Conservation (phyloP, 2,113 vertebrate species). For the Sturnira hondurensis region DNA sequence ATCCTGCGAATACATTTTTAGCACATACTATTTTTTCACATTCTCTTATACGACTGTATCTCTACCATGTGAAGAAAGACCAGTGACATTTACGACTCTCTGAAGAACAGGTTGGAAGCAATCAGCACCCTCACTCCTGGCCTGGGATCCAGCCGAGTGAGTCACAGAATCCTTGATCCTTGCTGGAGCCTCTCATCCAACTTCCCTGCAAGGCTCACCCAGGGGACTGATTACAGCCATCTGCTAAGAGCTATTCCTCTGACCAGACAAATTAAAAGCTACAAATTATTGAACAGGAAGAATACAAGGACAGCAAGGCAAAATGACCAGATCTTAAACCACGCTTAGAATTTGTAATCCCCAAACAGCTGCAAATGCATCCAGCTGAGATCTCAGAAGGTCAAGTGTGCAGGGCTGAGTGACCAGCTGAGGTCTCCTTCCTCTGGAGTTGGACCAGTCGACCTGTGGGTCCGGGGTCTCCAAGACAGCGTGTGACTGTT, state of each 20-base stretch:
- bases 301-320: constrained; percentile 2
- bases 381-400: neutral
- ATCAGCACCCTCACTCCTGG: constrained; percentile 49
- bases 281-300: constrained; percentile 21
- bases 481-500: neutral
- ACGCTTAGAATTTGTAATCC: neutral
- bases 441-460: neutral
- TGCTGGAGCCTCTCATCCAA: neutral
- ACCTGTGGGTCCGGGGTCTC: neutral
- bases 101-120: constrained; percentile 69
- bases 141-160: neutral
- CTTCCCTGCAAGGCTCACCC: neutral
- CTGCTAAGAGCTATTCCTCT: constrained; percentile 43
- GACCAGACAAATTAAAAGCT: constrained; percentile 33
- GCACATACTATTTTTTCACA: constrained; percentile 61
- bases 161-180: constrained; percentile 35
- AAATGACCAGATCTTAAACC: constrained; percentile 26
- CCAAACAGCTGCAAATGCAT: neutral
- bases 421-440: neutral
- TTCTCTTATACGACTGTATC: constrained; percentile 40
- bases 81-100: constrained; percentile 65
- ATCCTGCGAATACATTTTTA: neutral
- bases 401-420: neutral
- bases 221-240: constrained; percentile 39
- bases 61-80: constrained; percentile 60